Evolutionary conservation across 1,140 invertebrate genomes (phyloP).

Genomic region (Temnothorax nylanderi): DNA sequence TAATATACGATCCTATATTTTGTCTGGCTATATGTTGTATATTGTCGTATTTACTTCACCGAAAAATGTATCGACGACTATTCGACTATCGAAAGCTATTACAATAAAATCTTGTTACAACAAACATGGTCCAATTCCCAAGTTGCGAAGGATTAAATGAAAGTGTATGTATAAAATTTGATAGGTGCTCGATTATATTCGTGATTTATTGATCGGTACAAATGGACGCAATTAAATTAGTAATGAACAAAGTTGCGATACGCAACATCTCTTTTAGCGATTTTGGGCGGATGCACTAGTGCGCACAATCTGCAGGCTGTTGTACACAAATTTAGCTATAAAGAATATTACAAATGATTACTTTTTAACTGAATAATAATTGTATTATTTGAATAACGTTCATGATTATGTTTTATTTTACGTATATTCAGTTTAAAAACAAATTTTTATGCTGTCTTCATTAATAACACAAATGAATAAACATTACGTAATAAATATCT

Average conservation of each 20-base stretch:
- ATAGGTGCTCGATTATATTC: constrained; percentile 6
- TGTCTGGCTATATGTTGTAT: background rate
- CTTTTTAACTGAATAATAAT: constrained; percentile 21
- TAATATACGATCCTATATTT: background rate
- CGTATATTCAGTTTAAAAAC: background rate
- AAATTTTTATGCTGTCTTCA: background rate
- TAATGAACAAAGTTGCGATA: constrained; percentile 10
- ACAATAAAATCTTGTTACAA: constrained; percentile 16
- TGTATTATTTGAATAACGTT: background rate
- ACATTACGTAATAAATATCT: background rate
- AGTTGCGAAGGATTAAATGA: background rate
- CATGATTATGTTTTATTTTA: background rate
- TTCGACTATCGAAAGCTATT: background rate
- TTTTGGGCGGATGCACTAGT: background rate
- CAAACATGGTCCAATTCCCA: background rate
- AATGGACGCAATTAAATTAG: constrained; percentile 47
- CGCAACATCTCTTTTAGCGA: constrained; percentile 16
- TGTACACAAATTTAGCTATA: constrained; percentile 12
- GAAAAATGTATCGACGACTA: background rate
- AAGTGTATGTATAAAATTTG: background rate
- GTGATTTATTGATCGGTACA: constrained; percentile 47
- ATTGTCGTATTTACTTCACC: background rate
- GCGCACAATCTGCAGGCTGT: background rate
- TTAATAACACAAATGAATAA: background rate
- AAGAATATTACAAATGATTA: background rate